Evolutionary conservation across 2,888 invertebrate genomes (phyloP).

Genomic region (Hirtodrosophila duncani): DNA sequence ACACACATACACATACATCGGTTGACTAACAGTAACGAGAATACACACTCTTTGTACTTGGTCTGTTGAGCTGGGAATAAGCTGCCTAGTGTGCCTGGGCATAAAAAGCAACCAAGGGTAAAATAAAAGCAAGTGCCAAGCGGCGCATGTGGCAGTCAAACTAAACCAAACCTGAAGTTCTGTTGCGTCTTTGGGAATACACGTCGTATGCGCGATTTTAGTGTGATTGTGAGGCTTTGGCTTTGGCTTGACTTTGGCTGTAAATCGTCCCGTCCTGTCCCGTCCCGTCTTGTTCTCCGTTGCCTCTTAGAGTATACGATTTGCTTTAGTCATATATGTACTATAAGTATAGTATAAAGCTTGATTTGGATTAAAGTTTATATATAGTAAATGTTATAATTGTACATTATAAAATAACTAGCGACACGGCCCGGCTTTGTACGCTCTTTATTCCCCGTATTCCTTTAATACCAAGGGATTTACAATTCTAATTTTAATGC

Average conservation of each 20-base stretch:
- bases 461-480: too few species aligned
- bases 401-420: too few species aligned
- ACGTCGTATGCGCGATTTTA: conserved; percentile 55
- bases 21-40: neutral
- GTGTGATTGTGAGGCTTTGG: conserved; percentile 29
- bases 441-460: too few species aligned
- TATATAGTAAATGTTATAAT: too few species aligned
- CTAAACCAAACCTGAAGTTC: conserved; percentile 41
- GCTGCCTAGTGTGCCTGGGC: conserved; percentile 41
- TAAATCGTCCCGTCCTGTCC: conserved; percentile 12
- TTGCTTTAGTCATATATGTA: too few species aligned
- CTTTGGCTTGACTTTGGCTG: conserved; percentile 28
- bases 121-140: conserved; percentile 59
- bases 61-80: conserved; percentile 53
- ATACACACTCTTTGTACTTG: conserved; percentile 8
- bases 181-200: conserved; percentile 57
- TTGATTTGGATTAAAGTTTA: too few species aligned
- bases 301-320: conserved; percentile 1
- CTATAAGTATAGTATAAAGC: conserved; percentile 12
- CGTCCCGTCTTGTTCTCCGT: neutral
- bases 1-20: conserved; percentile 2
- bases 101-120: conserved; percentile 62
- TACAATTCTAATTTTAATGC: too few species aligned
- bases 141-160: conserved; percentile 42
- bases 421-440: too few species aligned